Evolutionary conservation across 35 echinoderm and acorn worm genomes (phyloP), one percentile per base, ranked within the genome.

Genomic region (Apostichopus japonicus): DNA sequence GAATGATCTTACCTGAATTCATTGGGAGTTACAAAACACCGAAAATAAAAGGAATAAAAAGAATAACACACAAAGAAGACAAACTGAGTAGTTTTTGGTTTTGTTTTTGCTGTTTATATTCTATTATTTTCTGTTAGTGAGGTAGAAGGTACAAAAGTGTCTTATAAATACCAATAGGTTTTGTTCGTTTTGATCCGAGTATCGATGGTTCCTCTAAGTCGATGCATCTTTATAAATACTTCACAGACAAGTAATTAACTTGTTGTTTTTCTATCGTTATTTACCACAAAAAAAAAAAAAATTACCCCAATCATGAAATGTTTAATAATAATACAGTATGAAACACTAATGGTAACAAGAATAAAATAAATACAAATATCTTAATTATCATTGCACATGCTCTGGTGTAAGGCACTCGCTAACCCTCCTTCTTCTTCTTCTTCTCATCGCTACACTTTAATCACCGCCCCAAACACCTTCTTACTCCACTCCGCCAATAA

Each of bases 111-210:
- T 67, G 19, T 67, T 67, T 9, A 67, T 67, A 67, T 67, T 15
- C 7, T 75, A 75, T 21, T 75, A 75, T 75, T 75, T 19, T 75
- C 71, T 24, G 1, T 61, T 21, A 75, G 71, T 75, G 71, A 75
- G 71, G 71, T 75, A 75, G 71, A 75, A 75, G 16, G 71, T 75
- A 75, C 71, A 75, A 75, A 75, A 75, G n/a, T 75, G 71, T 75
- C 8, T 24, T 75, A 75, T 19, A 75, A 75, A 75, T 23, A 23
- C 33, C 33, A 61, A 61, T 8, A 10, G 13, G 57, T 61, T 61
- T 61, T 61, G 57, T 61, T 61, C 7, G 13, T 61, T 61, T 61
- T 61, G 57, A 10, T 61, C 57, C 13, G 8, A n/a, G 13, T 61
- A 61, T 10, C 71, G 17, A 75, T 75, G 71, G 71, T 75, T 44